Base-by-base conservation (phyloP, 2,888 invertebrate species). In the Crepidodera aurea region DNA sequence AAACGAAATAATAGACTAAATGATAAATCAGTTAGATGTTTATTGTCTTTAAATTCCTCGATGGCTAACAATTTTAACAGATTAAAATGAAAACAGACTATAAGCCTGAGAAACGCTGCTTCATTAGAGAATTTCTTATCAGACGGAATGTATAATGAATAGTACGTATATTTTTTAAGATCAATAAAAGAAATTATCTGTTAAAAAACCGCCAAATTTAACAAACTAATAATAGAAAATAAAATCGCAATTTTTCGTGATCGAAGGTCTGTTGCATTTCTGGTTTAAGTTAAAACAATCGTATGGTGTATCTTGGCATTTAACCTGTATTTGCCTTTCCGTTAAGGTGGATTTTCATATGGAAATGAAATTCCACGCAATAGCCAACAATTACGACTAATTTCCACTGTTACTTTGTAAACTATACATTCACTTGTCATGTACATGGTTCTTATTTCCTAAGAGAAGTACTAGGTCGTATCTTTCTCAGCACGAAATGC, bases 361-460 rank as follows among this genome's bases (percentile, higher is more conserved):
- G 60, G 69, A 59, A 67, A 69, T 73, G 71, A 65, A 69, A 70
- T 69, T 69, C 73, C 76, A 77, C 75, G 77, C 76, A 73, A 77
- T 71, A 54, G 64, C 66, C 64, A 65, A 71, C 75, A 77, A 79
- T 79, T 79, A 78, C 65, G 69, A 67, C 71, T 77, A 75, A 78
- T 78, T 77, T 77, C 75, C 74, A 77, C 72, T 70, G 68, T 72
- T 75, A 72, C 69, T 73, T 71, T 69, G 71, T 72, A 75, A 76
- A 75, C 73, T 75, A 73, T 71, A 75, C 71, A 75, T 77, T 77
- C 77, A 74, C 74, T 73, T 73, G 74, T 74, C 75, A 73, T 73
- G 75, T 71, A 69, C 50, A 48, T 10, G 37, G 4, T 34, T 6
- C 12, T 39, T 39, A 37, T n/a, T 51, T 53, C 54, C 61, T 51